These are phyloP conservation scores for Rhynchonema sp. DNA, from an alignment of 2,888 invertebrate species.

Conservation along the genomic window DNA sequence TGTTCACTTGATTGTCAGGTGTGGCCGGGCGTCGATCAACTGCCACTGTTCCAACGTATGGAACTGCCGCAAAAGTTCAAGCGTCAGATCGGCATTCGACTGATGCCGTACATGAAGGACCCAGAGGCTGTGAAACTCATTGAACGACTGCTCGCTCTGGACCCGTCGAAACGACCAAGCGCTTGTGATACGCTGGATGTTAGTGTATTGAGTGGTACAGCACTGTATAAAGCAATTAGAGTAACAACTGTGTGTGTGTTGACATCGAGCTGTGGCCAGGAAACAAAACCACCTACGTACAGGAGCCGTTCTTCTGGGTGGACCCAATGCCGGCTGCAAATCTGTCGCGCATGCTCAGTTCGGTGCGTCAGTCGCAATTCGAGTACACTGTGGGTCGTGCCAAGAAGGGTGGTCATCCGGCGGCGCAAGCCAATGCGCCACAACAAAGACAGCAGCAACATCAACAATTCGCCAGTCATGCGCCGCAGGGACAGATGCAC, in stretches of 20 bases:
- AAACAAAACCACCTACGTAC: too few relatives aligned
- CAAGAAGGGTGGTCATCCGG: constrained; percentile 36
- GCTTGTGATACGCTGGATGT: constrained; percentile 45
- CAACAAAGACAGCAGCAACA: constrained; percentile 44
- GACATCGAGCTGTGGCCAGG: not conserved
- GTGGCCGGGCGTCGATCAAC: constrained; percentile 74
- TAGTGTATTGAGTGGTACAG: not conserved
- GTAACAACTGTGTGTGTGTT: not conserved
- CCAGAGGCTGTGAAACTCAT: constrained; percentile 66
- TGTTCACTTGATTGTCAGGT: constrained; percentile 36
- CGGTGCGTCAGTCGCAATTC: constrained; percentile 24
- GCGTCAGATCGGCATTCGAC: constrained; percentile 34
- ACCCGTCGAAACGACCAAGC: constrained; percentile 67
- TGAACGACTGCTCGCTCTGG: constrained; percentile 70
- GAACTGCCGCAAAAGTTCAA: constrained; percentile 68
- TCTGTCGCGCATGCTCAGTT: constrained; percentile 28
- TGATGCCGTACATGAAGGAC: constrained; percentile 68
- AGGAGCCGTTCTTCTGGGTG: constrained; percentile 96
- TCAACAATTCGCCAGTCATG: constrained; percentile 29
- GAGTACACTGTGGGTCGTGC: constrained; percentile 37
- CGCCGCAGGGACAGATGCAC: constrained; percentile 48
- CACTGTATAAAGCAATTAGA: not conserved
- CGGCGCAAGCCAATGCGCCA: constrained; percentile 33
- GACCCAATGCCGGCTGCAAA: constrained; percentile 63
- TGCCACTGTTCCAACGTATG: constrained; percentile 69